Conservation (phyloP, 2,797 vertebrate species). For the Coccyzus lansbergi region DNA sequence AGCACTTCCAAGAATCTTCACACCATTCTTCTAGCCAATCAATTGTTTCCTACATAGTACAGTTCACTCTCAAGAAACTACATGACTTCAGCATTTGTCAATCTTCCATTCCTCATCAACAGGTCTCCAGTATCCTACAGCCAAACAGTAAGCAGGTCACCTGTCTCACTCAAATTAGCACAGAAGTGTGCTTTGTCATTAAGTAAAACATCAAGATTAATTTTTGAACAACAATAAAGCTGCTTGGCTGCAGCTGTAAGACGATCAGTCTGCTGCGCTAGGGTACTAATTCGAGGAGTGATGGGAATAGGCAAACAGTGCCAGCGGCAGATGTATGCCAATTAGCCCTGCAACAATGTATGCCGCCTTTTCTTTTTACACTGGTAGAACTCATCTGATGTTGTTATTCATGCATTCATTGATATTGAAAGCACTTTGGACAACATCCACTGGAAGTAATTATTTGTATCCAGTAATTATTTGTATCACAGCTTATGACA, state of each 20-base stretch:
- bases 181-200: not conserved
- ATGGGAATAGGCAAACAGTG: not conserved
- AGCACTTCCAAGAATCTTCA: not conserved
- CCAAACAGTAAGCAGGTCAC: not conserved
- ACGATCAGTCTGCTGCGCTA: not conserved
- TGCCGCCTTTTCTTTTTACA: not conserved
- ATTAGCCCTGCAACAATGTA: not conserved
- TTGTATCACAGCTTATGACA: not conserved
- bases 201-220: not conserved
- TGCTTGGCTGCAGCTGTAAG: not conserved
- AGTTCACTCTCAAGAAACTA: not conserved
- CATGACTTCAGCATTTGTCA: fast-evolving
- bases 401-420: not conserved
- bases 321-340: not conserved
- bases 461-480: not conserved
- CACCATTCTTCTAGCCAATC: not conserved
- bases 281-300: too few relatives aligned
- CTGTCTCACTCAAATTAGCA: not conserved
- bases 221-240: not conserved
- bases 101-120: not conserved
- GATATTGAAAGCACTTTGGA: not conserved
- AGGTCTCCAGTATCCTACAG: not conserved
- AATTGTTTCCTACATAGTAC: not conserved
- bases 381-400: not conserved
- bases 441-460: not conserved